Conservation (phyloP, 2,797 vertebrate species). For the Protosalanx chinensis region DNA sequence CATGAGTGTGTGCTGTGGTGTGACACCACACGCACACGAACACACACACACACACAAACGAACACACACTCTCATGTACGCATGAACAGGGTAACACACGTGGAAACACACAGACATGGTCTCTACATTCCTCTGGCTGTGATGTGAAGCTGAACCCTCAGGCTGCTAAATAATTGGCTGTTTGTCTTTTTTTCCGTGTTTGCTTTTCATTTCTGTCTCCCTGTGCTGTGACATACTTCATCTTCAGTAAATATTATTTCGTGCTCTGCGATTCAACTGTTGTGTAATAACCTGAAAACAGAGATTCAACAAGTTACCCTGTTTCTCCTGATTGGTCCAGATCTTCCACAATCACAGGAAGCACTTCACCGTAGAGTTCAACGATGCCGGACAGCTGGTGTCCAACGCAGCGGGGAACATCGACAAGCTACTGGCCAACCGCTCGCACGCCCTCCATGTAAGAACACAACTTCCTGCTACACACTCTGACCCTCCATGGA, state of each 20-base stretch:
- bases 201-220: slow-evolving; percentile 23
- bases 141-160: slow-evolving; percentile 45
- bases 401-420: slow-evolving; percentile 86
- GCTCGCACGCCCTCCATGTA: slow-evolving; percentile 87
- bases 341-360: slow-evolving; percentile 64
- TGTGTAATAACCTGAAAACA: slow-evolving; percentile 46
- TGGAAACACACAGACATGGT: slow-evolving; percentile 32
- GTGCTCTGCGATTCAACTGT: slow-evolving; percentile 9
- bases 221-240: slow-evolving; percentile 46
- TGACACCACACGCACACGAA: slow-evolving; percentile 16
- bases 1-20: neutral
- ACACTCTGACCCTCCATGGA: no score
- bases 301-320: neutral
- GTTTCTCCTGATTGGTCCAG: slow-evolving; percentile 51
- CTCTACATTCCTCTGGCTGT: slow-evolving; percentile 34
- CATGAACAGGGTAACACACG: neutral
- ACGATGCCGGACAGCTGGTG: slow-evolving; percentile 85
- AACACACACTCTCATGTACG: neutral
- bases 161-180: slow-evolving; percentile 68
- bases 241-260: slow-evolving; percentile 39
- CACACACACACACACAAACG: slow-evolving; percentile 33
- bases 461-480: slow-evolving; percentile 30
- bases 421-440: slow-evolving; percentile 84
- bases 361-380: slow-evolving; percentile 84
- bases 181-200: slow-evolving; percentile 61